Conservation (phyloP, 1,140 invertebrate species). For the Drosophila miranda region DNA sequence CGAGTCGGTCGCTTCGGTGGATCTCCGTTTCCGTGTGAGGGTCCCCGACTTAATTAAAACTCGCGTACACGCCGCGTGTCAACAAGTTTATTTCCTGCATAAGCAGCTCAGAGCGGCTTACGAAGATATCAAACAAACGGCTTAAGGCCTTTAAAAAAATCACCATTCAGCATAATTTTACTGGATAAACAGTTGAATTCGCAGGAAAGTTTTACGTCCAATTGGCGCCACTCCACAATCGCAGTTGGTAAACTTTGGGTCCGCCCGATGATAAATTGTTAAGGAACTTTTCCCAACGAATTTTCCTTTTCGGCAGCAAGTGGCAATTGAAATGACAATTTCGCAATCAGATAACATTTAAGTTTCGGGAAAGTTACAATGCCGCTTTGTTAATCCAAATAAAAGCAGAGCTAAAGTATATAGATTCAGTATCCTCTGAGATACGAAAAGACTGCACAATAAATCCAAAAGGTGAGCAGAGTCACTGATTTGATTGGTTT, state of each 20-base stretch:
- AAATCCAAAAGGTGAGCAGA: constrained; percentile 19
- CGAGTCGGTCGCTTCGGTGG: constrained; percentile 11
- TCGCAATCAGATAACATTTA: constrained; percentile 1
- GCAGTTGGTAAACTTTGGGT: constrained; percentile 26
- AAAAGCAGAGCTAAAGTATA: constrained; percentile 1
- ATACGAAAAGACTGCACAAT: constrained; percentile 25
- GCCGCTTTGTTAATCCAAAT: not conserved
- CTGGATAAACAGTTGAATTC: constrained; percentile 20
- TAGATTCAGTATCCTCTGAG: too few relatives aligned
- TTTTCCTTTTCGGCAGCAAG: constrained; percentile 6
- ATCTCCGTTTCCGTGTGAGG: not conserved
- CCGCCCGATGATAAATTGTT: constrained; percentile 21
- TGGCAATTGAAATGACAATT: constrained; percentile 4
- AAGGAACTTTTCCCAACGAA: constrained; percentile 27
- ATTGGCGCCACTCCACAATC: constrained; percentile 15
- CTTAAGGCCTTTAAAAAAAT: constrained; percentile 10
- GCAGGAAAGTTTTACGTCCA: constrained; percentile 14
- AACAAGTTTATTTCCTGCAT: constrained; percentile 1
- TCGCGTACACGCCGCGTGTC: constrained; percentile 47
- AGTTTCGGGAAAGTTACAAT: constrained; percentile 7
- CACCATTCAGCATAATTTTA: constrained; percentile 6
- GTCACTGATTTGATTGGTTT: not conserved
- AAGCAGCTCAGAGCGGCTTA: constrained; percentile 1
- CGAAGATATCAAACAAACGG: constrained; percentile 7
- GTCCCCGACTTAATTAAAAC: constrained; percentile 33